These are phyloP conservation scores for Scelioninae gen. 1 DNA, from an alignment of 2,888 invertebrate species.

Conservation along the genomic window DNA sequence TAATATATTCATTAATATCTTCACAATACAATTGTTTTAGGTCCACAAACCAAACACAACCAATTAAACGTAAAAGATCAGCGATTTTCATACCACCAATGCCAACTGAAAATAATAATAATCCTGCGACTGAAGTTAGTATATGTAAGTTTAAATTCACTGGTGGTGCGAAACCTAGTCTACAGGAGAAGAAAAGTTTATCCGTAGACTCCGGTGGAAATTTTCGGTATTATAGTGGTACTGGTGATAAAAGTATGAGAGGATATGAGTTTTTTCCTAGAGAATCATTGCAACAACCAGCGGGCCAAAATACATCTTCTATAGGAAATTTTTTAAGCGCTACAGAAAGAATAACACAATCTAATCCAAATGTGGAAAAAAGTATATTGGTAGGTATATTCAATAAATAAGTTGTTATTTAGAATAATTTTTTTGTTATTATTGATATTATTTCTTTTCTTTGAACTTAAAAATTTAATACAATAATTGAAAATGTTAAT, in stretches of 20 bases:
- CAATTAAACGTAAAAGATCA: conserved; percentile 90
- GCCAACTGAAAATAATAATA: conserved; percentile 89
- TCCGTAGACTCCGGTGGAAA: conserved; percentile 95
- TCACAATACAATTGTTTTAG: not conserved
- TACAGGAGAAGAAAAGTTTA: conserved; percentile 96
- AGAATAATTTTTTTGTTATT: too few relatives aligned
- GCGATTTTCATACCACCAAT: conserved; percentile 94
- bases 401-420: too few relatives aligned
- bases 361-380: conserved; percentile 53
- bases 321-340: conserved; percentile 84
- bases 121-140: conserved; percentile 93
- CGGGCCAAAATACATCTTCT: conserved; percentile 84
- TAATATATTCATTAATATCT: too few relatives aligned
- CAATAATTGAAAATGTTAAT: too few relatives aligned
- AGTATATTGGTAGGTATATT: conserved; percentile 39
- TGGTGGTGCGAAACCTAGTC: conserved; percentile 93
- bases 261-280: conserved; percentile 92
- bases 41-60: not conserved
- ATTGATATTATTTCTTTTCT: too few relatives aligned
- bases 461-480: too few relatives aligned
- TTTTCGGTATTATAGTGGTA: conserved; percentile 94
- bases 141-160: conserved; percentile 97
- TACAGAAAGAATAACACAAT: conserved; percentile 85
- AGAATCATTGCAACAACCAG: conserved; percentile 88
- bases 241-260: conserved; percentile 91